Evolutionary conservation across 2,888 invertebrate genomes (phyloP).

Genomic region (Orchestes rusci): DNA sequence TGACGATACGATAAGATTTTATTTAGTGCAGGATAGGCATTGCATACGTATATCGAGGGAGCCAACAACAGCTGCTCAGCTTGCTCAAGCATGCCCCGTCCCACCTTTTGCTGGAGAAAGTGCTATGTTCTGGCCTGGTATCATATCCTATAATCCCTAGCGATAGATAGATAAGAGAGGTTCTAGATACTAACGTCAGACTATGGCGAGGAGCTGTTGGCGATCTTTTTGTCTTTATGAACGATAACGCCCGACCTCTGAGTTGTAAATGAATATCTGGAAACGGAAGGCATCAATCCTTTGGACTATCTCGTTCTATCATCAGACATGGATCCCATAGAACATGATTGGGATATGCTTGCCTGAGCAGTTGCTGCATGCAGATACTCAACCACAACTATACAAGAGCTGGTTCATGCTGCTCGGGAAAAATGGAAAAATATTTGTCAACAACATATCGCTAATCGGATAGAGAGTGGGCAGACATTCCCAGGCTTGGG

Average conservation of each 20-base stretch:
- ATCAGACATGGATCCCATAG: slow-evolving; percentile 2
- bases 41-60: background rate
- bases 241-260: slow-evolving; percentile 7
- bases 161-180: background rate
- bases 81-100: background rate
- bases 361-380: slow-evolving; percentile 1
- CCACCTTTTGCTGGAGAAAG: background rate
- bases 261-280: slow-evolving; percentile 5
- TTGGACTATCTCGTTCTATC: background rate
- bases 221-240: slow-evolving; percentile 5
- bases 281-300: slow-evolving; percentile 2
- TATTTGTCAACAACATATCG: no score
- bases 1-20: background rate
- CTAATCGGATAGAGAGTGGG: no score
- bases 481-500: no score
- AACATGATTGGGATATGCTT: no score
- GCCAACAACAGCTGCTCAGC: background rate
- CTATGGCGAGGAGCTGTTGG: slow-evolving; percentile 2
- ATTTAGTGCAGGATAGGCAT: slow-evolving; percentile 2
- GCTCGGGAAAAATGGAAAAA: no score
- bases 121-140: slow-evolving; percentile 2
- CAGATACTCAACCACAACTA: background rate
- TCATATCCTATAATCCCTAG: slow-evolving; percentile 1
- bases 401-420: no score
- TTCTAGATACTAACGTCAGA: background rate